These are phyloP conservation scores for Diarsia brunnea DNA, from an alignment of 2,888 invertebrate species.

Conservation along the genomic window DNA sequence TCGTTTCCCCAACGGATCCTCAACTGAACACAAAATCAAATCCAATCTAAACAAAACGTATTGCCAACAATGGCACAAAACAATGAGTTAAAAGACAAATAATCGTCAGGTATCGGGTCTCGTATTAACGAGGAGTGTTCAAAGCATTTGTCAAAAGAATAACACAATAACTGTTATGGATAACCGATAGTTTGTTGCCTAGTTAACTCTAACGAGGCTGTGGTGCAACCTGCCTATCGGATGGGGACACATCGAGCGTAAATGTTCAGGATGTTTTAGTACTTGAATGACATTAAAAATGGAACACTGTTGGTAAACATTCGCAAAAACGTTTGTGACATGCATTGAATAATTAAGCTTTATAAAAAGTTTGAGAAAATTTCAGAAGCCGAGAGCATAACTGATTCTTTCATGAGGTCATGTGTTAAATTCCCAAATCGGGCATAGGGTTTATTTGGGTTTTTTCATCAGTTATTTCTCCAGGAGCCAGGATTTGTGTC, in stretches of 20 bases:
- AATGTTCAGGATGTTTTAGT: background rate
- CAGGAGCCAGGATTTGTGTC: no score
- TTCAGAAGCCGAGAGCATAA: background rate
- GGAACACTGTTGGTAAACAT: background rate
- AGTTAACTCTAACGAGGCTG: conserved; percentile 83
- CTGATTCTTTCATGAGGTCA: background rate
- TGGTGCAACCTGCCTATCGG: conserved; percentile 65
- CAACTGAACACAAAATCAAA: background rate
- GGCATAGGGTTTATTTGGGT: no score
- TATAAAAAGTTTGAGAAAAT: background rate
- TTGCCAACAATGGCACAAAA: conserved; percentile 65
- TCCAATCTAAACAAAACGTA: conserved; percentile 8
- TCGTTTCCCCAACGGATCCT: background rate
- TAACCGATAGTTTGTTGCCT: conserved; percentile 88
- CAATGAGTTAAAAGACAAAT: conserved; percentile 77
- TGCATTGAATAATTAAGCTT: background rate
- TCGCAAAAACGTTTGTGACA: background rate
- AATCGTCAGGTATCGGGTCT: conserved; percentile 72
- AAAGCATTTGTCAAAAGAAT: conserved; percentile 87
- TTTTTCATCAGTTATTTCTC: no score
- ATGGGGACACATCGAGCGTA: conserved; percentile 66
- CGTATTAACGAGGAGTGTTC: conserved; percentile 80
- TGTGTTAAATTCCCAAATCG: no score
- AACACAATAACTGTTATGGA: conserved; percentile 88
- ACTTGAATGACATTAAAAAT: background rate